Evolutionary conservation across 2,113 vertebrate species (phyloP).

Genomic region (Nothocercus julius): DNA sequence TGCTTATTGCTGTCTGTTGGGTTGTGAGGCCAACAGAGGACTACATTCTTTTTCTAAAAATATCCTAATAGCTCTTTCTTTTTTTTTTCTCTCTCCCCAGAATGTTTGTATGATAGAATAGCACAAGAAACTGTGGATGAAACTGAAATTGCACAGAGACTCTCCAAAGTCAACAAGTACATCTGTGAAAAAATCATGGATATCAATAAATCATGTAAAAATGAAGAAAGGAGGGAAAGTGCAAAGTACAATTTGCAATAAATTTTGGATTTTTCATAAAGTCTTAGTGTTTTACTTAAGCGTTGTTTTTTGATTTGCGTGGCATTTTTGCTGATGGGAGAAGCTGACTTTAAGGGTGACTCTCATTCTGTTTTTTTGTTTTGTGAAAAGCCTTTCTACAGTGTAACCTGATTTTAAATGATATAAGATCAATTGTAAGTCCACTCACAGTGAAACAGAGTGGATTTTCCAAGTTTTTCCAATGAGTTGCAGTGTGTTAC

Average conservation of each 20-base stretch:
- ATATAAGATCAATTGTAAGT: slow-evolving; percentile 24
- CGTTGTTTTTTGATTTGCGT: slow-evolving; percentile 65
- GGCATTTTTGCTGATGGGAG: slow-evolving; percentile 33
- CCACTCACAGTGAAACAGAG: neutral
- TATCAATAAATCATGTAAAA: slow-evolving; percentile 99
- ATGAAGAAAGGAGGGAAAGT: slow-evolving; percentile 94
- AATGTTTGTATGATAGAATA: slow-evolving; percentile 99
- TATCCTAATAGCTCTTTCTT: slow-evolving; percentile 50
- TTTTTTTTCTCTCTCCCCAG: slow-evolving; percentile 72
- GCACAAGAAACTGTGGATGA: slow-evolving; percentile 98
- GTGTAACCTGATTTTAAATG: slow-evolving; percentile 34
- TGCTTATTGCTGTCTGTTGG: slow-evolving; percentile 22
- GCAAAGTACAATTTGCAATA: slow-evolving; percentile 92
- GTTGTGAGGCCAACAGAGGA: neutral
- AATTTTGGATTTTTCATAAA: slow-evolving; percentile 84
- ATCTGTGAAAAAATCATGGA: slow-evolving; percentile 99
- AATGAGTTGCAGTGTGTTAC: neutral
- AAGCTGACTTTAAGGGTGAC: neutral
- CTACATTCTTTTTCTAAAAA: slow-evolving; percentile 42
- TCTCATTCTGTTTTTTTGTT: neutral
- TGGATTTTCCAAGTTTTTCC: slow-evolving; percentile 15
- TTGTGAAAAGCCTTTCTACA: slow-evolving; percentile 20
- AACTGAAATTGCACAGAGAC: slow-evolving; percentile 97
- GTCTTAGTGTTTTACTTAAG: slow-evolving; percentile 77
- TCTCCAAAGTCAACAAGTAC: slow-evolving; percentile 99